Percentiles rank a stretch among this genome's conserved stretches.
Conservation (phyloP, 2,113 vertebrate genomes). For the Thamnaconus septentrionalis region DNA sequence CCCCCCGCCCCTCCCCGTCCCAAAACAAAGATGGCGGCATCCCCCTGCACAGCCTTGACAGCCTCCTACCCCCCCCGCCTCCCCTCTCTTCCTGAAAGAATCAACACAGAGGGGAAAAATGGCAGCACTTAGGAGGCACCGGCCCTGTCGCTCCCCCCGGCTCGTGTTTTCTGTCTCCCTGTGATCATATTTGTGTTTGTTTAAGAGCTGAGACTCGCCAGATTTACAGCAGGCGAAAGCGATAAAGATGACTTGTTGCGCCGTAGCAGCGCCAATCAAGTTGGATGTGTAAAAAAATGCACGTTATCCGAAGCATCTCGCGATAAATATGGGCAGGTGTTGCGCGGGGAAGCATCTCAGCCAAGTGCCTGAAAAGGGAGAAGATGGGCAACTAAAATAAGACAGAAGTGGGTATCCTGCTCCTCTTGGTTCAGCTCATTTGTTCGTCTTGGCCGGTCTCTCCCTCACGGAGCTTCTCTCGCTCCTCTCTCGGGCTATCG, state of each 20-base stretch:
- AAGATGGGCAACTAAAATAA: slow-evolving; percentile 42
- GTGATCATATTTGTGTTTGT: slow-evolving; percentile 77
- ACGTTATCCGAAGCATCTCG: slow-evolving; percentile 60
- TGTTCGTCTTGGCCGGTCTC: slow-evolving; percentile 28
- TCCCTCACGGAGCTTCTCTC: slow-evolving; percentile 23
- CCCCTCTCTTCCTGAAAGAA: slow-evolving; percentile 65
- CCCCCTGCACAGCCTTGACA: slow-evolving; percentile 40
- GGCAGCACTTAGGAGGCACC: slow-evolving; percentile 65
- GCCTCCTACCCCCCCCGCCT: slow-evolving; percentile 40
- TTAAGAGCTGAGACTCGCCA: slow-evolving; percentile 60
- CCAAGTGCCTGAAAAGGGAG: slow-evolving; percentile 11
- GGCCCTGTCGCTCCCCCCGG: slow-evolving; percentile 45
- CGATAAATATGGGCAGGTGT: slow-evolving; percentile 62
- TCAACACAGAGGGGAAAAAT: slow-evolving; percentile 73
- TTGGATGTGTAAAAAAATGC: slow-evolving; percentile 62
- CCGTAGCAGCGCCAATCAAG: slow-evolving; percentile 29
- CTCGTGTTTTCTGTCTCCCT: slow-evolving; percentile 68
- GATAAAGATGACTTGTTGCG: slow-evolving; percentile 65
- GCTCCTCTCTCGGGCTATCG: slow-evolving; percentile 47
- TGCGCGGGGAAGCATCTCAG: slow-evolving; percentile 3
- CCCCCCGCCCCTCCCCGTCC: too few relatives aligned
- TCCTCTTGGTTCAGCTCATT: slow-evolving; percentile 59
- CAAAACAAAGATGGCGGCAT: slow-evolving; percentile 43
- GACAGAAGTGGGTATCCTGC: slow-evolving; percentile 49
- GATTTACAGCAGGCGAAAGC: slow-evolving; percentile 67